These are phyloP conservation scores for Falco biarmicus DNA, from an alignment of 2,797 vertebrate species.

Conservation along the genomic window DNA sequence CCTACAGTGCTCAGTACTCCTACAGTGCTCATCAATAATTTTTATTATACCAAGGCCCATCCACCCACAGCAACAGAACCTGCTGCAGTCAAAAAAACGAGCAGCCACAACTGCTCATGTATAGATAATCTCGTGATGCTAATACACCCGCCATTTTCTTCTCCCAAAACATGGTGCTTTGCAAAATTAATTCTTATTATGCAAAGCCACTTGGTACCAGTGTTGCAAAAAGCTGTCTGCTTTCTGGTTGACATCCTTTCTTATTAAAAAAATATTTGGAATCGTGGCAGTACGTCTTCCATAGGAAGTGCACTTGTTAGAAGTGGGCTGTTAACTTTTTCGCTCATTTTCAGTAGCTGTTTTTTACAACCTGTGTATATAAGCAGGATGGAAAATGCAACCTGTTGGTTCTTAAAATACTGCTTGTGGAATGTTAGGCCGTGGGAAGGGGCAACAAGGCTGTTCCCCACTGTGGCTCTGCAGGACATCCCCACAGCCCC, in stretches of 20 bases:
- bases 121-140: accelerated
- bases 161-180: not conserved
- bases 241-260: constrained; percentile 14
- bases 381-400: not conserved
- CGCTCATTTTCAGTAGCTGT: not conserved
- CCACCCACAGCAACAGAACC: not conserved
- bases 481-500: too few species aligned
- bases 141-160: not conserved
- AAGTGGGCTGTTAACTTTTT: not conserved
- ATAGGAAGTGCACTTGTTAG: not conserved
- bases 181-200: constrained; percentile 25
- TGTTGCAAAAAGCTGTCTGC: not conserved
- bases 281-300: not conserved
- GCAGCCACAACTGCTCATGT: not conserved
- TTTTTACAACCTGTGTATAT: not conserved
- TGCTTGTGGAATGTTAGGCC: not conserved
- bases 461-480: accelerated
- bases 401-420: not conserved
- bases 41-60: not conserved
- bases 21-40: not conserved
- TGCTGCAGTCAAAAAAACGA: not conserved
- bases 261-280: constrained; percentile 30
- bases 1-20: not conserved
- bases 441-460: accelerated
- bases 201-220: constrained; percentile 16